These are phyloP conservation scores for Leptopterna dolabrata DNA, from an alignment of 2,888 invertebrate species.

Conservation along the genomic window DNA sequence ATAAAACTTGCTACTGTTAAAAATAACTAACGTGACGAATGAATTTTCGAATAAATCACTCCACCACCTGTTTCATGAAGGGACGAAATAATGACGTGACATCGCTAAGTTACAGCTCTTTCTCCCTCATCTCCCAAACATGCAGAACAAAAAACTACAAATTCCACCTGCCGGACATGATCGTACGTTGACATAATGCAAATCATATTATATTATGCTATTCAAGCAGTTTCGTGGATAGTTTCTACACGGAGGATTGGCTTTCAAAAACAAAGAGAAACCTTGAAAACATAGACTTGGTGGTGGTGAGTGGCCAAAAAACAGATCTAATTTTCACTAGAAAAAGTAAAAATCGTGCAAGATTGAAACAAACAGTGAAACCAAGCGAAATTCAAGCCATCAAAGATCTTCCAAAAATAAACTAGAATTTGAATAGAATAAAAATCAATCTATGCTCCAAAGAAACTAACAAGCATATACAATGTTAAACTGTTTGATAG, in stretches of 20 bases:
- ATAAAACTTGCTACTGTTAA: background rate
- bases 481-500: background rate
- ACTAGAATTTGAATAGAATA: background rate
- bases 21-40: background rate
- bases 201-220: background rate
- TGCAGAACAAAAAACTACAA: background rate
- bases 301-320: conserved; percentile 35
- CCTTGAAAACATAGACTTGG: conserved; percentile 21
- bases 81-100: background rate
- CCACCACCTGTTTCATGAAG: too few relatives aligned
- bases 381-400: conserved; percentile 9
- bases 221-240: background rate
- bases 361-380: conserved; percentile 5
- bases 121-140: background rate
- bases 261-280: background rate
- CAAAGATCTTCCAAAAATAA: background rate
- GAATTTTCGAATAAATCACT: background rate
- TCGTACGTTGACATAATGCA: background rate
- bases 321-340: background rate
- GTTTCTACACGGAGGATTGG: background rate
- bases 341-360: conserved; percentile 18
- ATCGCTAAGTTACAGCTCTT: background rate
- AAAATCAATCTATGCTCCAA: background rate
- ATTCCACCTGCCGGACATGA: background rate
- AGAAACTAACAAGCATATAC: background rate